A percentile compares a stretch with the other conserved stretches of the same genome.
phyloP scores from a whole-genome alignment of 2,888 invertebrate genomes.

The Pachycephus smyrnensis region DNA sequence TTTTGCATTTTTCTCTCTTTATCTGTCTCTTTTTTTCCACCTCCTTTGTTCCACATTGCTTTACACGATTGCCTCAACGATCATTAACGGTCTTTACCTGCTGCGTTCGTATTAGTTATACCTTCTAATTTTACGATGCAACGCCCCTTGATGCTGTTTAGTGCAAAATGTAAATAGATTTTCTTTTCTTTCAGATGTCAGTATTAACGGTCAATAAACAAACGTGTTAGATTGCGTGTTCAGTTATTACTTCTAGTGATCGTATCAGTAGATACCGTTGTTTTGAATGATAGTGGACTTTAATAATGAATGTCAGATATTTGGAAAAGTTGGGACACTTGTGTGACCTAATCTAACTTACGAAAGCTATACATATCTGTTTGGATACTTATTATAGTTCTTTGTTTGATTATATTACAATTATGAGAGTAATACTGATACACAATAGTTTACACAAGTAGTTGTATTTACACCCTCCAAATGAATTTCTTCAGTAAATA shows the following conservation, averaged over 20 bases:
- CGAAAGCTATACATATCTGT: not conserved
- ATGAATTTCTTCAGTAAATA: not conserved
- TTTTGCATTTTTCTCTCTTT: slow-evolving; percentile 9
- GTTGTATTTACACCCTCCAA: not conserved
- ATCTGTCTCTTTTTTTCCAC: slow-evolving; percentile 2
- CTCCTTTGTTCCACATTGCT: slow-evolving; percentile 16
- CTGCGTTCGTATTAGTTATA: not conserved
- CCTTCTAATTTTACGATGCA: not conserved
- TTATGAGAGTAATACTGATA: not conserved
- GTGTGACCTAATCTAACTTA: not conserved
- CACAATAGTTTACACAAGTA: not conserved
- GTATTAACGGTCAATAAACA: not conserved
- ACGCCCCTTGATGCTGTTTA: not conserved
- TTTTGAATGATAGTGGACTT: not conserved
- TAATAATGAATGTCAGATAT: not conserved
- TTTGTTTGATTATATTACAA: not conserved
- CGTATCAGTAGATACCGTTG: not conserved
- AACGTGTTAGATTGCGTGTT: not conserved
- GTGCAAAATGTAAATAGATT: not conserved
- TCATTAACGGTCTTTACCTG: not conserved
- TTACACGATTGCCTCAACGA: slow-evolving; percentile 12
- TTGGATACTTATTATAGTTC: not conserved
- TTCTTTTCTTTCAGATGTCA: not conserved
- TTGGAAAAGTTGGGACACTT: not conserved
- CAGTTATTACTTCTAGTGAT: not conserved